phyloP scores from a whole-genome alignment of 2,113 vertebrate species.

The Anoplopoma fimbria region DNA sequence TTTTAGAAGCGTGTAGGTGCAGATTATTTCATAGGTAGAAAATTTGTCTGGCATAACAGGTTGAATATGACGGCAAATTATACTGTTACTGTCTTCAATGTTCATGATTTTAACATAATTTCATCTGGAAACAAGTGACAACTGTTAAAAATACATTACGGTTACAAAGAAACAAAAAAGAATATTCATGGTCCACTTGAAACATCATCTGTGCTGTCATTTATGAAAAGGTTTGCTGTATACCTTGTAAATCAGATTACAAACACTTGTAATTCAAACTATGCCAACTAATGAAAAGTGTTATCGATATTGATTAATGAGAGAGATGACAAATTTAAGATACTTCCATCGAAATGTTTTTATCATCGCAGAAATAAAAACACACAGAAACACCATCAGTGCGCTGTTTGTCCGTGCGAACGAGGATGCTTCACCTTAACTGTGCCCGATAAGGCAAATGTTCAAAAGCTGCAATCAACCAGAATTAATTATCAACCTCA shows the following conservation, averaged over 20 bases:
- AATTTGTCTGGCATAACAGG: constrained; percentile 1
- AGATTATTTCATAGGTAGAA: constrained; percentile 15
- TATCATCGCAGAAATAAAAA: constrained; percentile 33
- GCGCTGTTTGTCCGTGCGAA: constrained; percentile 4
- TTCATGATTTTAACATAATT: constrained; percentile 26
- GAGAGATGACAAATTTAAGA: background rate
- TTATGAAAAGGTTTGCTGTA: constrained; percentile 8
- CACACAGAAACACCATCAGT: background rate
- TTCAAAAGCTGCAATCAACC: constrained; percentile 7
- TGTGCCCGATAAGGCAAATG: background rate
- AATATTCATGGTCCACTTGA: background rate
- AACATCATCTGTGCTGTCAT: background rate
- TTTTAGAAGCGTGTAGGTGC: constrained; percentile 40
- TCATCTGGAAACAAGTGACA: constrained; percentile 5
- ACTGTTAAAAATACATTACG: constrained; percentile 3
- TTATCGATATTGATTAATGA: constrained; percentile 13
- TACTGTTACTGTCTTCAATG: constrained; percentile 8
- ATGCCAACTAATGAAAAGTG: constrained; percentile 7
- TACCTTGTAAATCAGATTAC: constrained; percentile 5
- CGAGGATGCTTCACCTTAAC: constrained; percentile 7
- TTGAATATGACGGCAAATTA: constrained; percentile 6
- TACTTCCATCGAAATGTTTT: constrained; percentile 11
- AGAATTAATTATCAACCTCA: constrained; percentile 1
- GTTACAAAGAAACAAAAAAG: background rate
- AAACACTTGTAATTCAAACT: background rate